Conservation (phyloP, 2,113 vertebrate species). For the Lepus europaeus region DNA sequence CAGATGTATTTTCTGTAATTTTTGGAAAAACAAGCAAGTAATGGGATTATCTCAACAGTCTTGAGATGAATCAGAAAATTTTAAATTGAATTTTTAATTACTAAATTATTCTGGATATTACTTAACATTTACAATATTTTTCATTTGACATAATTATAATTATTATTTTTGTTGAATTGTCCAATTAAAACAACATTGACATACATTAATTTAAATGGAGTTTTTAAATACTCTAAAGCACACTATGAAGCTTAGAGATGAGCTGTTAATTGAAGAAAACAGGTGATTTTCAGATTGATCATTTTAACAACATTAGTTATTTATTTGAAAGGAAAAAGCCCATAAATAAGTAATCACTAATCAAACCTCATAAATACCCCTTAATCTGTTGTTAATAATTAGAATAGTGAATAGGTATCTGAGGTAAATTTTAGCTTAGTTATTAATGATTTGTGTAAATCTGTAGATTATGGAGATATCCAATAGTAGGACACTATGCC, state of each 20-base stretch:
- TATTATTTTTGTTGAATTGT: background rate
- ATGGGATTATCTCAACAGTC: background rate
- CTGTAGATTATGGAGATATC: background rate
- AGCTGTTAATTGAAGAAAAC: background rate
- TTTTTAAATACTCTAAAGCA: background rate
- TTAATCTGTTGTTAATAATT: background rate
- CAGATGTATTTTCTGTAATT: background rate
- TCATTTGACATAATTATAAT: background rate
- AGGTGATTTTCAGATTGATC: background rate
- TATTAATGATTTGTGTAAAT: background rate
- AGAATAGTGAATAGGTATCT: background rate
- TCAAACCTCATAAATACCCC: background rate
- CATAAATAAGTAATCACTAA: background rate
- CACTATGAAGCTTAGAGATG: background rate
- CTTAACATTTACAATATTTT: background rate
- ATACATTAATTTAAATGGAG: background rate
- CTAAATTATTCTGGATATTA: background rate
- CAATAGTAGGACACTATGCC: background rate
- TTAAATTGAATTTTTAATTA: background rate
- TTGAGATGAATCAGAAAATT: background rate
- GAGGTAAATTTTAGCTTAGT: background rate
- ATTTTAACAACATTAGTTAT: conserved; percentile 6
- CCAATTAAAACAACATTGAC: background rate
- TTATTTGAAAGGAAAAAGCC: background rate
- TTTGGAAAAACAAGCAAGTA: background rate